A percentile compares a stretch with the other conserved stretches of the same genome.
Evolutionary conservation across 2,888 invertebrate species (phyloP).

Genomic region (Iphiclides podalirius): DNA sequence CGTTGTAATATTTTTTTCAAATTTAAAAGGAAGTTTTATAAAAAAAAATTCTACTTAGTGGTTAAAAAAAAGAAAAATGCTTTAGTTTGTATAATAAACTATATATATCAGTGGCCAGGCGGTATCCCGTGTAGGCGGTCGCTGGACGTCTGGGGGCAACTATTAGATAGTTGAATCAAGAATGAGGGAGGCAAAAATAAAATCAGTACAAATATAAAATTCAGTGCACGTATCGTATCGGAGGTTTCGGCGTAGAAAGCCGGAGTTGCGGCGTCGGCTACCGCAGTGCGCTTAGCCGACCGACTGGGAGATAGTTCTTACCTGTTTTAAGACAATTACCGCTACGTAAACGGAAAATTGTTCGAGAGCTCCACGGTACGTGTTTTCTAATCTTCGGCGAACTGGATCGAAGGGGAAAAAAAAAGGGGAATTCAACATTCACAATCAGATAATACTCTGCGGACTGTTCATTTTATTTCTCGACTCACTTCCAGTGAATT

Average conservation of each 20-base stretch:
- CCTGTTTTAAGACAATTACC: conserved; percentile 74
- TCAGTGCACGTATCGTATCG: conserved; percentile 70
- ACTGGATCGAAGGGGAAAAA: conserved; percentile 46
- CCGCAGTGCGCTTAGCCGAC: conserved; percentile 38
- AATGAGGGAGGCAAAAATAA: conserved; percentile 69
- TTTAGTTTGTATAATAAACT: conserved; percentile 14
- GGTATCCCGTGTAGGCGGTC: conserved; percentile 34
- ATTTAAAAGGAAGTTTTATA: neutral
- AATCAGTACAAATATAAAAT: conserved; percentile 74
- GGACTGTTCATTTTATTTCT: conserved; percentile 16
- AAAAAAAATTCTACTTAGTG: conserved; percentile 1
- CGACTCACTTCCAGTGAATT: neutral
- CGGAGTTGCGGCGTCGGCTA: conserved; percentile 51
- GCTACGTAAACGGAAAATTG: conserved; percentile 75
- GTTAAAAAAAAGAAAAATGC: neutral
- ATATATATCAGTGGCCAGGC: conserved; percentile 21
- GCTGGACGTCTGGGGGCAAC: conserved; percentile 55
- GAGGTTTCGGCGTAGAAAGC: conserved; percentile 57
- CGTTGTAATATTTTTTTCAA: too few species aligned
- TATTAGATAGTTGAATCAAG: conserved; percentile 72
- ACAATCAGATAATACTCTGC: conserved; percentile 20
- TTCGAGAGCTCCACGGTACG: conserved; percentile 65
- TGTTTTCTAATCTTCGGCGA: conserved; percentile 70
- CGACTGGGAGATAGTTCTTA: conserved; percentile 53
- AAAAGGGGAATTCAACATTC: conserved; percentile 23